These are phyloP conservation scores for Pluvialis apricaria DNA, from an alignment of 2,113 vertebrate species.

Conservation along the genomic window DNA sequence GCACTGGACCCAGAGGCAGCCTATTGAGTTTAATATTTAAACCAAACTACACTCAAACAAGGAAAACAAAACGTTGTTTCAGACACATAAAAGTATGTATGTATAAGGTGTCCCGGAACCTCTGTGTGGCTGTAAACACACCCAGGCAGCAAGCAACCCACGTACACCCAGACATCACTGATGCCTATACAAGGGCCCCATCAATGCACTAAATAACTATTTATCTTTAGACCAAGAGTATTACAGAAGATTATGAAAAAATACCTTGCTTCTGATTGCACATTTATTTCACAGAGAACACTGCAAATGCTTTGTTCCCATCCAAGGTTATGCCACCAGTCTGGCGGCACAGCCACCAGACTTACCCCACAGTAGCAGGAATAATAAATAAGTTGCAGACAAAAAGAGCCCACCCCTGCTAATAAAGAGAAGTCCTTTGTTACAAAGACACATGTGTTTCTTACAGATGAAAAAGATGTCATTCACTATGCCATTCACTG, in stretches of 20 bases:
- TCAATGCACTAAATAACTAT: not conserved
- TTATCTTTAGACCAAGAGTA: not conserved
- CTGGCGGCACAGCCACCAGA: not conserved
- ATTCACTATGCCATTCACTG: not conserved
- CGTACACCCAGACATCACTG: not conserved
- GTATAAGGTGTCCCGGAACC: not conserved
- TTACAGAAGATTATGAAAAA: not conserved
- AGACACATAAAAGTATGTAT: not conserved
- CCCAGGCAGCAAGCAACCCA: not conserved
- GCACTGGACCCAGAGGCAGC: not conserved
- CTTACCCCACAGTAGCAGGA: not conserved
- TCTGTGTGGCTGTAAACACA: not conserved
- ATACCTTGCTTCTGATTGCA: not conserved
- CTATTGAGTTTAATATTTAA: not conserved
- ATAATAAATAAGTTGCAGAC: not conserved
- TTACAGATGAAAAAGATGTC: not conserved
- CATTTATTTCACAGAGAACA: not conserved
- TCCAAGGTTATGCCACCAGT: not conserved
- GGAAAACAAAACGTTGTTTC: not conserved
- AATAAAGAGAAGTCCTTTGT: not conserved
- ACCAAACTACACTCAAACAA: not conserved
- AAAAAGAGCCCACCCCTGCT: not conserved
- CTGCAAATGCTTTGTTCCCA: not conserved
- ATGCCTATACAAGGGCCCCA: not conserved
- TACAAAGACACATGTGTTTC: accelerated